Conservation (phyloP, 2,797 vertebrate species). For the Phrynocephalus forsythii region DNA sequence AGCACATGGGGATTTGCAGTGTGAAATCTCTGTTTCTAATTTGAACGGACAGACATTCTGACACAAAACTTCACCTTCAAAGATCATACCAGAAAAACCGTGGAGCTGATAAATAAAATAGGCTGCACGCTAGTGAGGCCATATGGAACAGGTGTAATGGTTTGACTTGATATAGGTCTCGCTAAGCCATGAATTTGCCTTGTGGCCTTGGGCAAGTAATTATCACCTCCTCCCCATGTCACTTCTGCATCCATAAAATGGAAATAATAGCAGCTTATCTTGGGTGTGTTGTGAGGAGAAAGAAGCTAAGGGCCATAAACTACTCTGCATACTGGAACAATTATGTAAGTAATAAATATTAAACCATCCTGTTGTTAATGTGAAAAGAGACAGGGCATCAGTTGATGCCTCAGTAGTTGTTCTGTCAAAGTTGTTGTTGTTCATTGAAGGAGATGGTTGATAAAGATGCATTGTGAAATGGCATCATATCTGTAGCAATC, state of each 20-base stretch:
- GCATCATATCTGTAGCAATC: too few species aligned
- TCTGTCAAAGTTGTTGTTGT: conserved; percentile 28
- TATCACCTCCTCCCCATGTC: neutral
- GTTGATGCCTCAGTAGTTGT: neutral
- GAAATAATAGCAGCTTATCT: conserved; percentile 13
- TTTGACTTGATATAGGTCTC: neutral
- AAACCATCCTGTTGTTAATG: neutral
- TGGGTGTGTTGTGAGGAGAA: neutral
- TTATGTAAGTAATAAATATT: neutral
- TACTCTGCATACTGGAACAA: neutral
- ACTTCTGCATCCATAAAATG: conserved; percentile 6
- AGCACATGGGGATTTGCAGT: conserved; percentile 47
- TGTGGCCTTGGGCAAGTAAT: neutral
- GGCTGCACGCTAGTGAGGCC: neutral
- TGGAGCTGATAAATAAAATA: conserved; percentile 10
- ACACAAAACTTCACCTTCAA: conserved; percentile 45
- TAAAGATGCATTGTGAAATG: too few species aligned
- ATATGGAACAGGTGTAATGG: neutral
- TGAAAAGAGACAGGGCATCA: conserved; percentile 26
- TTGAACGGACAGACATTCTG: neutral
- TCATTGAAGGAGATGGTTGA: neutral
- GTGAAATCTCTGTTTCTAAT: conserved; percentile 31
- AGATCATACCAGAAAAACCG: conserved; percentile 27
- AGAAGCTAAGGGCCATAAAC: neutral
- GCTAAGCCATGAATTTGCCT: neutral